Evolutionary conservation across 2,888 invertebrate species (phyloP).

Genomic region (Ephialtes manifestator): DNA sequence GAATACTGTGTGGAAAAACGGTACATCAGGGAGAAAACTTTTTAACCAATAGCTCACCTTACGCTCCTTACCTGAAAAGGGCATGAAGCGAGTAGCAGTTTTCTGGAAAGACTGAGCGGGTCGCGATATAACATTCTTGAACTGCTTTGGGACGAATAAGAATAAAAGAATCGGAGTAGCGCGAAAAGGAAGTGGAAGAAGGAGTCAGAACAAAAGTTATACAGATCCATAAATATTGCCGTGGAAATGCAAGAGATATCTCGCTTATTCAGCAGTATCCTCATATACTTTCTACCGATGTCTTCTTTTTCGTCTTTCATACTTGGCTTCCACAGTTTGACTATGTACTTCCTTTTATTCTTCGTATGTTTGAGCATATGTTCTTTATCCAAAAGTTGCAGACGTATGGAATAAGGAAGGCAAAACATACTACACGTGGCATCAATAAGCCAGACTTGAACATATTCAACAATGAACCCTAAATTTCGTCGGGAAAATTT

Average conservation of each 20-base stretch:
- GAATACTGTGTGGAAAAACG: slow-evolving; percentile 53
- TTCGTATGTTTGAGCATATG: neutral
- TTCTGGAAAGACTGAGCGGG: slow-evolving; percentile 43
- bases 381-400: slow-evolving; percentile 7
- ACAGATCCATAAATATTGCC: slow-evolving; percentile 72
- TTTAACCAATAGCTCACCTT: slow-evolving; percentile 69
- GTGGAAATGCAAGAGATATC: slow-evolving; percentile 68
- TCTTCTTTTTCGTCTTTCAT: slow-evolving; percentile 21
- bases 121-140: slow-evolving; percentile 67
- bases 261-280: slow-evolving; percentile 57
- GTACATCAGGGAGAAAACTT: slow-evolving; percentile 62
- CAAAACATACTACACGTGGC: neutral
- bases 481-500: slow-evolving; percentile 24
- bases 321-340: slow-evolving; percentile 20
- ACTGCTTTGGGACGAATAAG: slow-evolving; percentile 56
- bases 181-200: neutral
- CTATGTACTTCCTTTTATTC: neutral
- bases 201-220: slow-evolving; percentile 70
- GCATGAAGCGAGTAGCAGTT: slow-evolving; percentile 45
- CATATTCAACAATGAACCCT: slow-evolving; percentile 21
- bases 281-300: slow-evolving; percentile 63
- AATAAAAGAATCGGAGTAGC: slow-evolving; percentile 43
- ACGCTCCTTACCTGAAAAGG: slow-evolving; percentile 55
- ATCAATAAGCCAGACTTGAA: neutral
- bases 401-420: neutral